Percentiles rank a stretch among this genome's conserved stretches.
Conservation (phyloP, 1,140 invertebrate genomes). For the Eciton burchellii region DNA sequence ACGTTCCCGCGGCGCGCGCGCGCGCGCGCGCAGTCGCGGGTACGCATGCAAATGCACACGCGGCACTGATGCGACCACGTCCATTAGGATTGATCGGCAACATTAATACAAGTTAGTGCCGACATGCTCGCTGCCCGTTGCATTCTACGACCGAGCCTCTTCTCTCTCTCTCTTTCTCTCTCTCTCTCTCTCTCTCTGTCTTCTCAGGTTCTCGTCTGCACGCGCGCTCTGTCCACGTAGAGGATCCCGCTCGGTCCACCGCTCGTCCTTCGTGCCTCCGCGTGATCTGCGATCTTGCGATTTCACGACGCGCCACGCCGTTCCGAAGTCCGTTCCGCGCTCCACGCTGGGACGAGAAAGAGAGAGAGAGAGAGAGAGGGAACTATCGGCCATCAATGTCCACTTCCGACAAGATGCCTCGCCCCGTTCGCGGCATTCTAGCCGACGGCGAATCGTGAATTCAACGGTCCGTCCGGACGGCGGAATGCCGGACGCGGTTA, state of each 20-base stretch:
- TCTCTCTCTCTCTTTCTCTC: slow-evolving; percentile 53
- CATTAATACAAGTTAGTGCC: slow-evolving; percentile 85
- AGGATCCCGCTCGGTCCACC: not conserved
- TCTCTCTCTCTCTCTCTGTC: slow-evolving; percentile 58
- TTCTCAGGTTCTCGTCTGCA: not conserved
- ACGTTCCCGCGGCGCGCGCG: too few species aligned
- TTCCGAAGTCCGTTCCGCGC: slow-evolving; percentile 58
- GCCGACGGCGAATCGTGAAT: slow-evolving; percentile 60
- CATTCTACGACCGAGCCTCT: slow-evolving; percentile 51
- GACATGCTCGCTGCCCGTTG: slow-evolving; percentile 79
- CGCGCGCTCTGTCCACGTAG: slow-evolving; percentile 1
- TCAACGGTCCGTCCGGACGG: slow-evolving; percentile 38
- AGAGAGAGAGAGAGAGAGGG: not conserved
- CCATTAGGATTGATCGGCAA: slow-evolving; percentile 85
- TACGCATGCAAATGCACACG: slow-evolving; percentile 81
- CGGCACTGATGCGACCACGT: slow-evolving; percentile 81
- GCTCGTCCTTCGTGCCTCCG: slow-evolving; percentile 25
- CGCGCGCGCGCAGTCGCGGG: not conserved
- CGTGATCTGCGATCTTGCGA: slow-evolving; percentile 74
- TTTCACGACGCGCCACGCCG: slow-evolving; percentile 63
- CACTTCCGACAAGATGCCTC: slow-evolving; percentile 72
- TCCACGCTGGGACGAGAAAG: not conserved
- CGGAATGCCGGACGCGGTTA: slow-evolving; percentile 33
- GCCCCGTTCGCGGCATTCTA: slow-evolving; percentile 21
- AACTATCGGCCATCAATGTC: slow-evolving; percentile 72